Evolutionary conservation across 2,113 vertebrate species (phyloP), one percentile per base, ranked within the genome.

Genomic region (Carassius carassius): DNA sequence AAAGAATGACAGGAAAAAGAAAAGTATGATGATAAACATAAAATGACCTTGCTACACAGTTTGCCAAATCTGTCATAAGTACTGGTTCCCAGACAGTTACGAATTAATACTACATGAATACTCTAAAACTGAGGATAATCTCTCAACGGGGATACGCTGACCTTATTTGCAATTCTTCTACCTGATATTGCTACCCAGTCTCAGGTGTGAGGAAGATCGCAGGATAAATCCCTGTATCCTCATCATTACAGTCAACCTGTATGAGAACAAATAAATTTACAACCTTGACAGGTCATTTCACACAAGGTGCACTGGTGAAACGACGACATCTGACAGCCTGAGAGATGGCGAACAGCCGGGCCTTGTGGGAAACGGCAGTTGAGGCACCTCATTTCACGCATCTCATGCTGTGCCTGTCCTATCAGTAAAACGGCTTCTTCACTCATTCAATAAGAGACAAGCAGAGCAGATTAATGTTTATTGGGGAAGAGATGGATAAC

Each of bases 251-350:
- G 90, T 90, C 92, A 90, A 90, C 90, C 90, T 78, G 85, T 87
- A 92, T 94, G 92, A 93, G 91, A 92, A 86, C 88, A 92, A 91
- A 94, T 92, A 92, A 85, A 93, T 92, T 92, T 86, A 87, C 82
- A 85, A 89, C 87, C 87, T 89, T 91, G 93, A 92, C 93, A 93
- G 92, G 90, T 92, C 91, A 91, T 93, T 94, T 91, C 90, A 87
- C 83, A 73, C 85, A 82, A 92, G 89, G 87, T 88, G 90, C 85
- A 89, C 91, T 76, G 89, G 90, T 88, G 85, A 91, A 91, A 91
- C 91, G 84, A 90, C 78, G n/a, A 63, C 12, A 65, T 83, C 25
- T 37, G 92, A 90, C 91, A 92, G 89, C 79, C 87, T 92, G 93
- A 94, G 90, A 88, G 88, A 94, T 94, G 90, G 89, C 10, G 78